phyloP scores from a whole-genome alignment of 2,797 vertebrate genomes.

The Esox lucius region DNA sequence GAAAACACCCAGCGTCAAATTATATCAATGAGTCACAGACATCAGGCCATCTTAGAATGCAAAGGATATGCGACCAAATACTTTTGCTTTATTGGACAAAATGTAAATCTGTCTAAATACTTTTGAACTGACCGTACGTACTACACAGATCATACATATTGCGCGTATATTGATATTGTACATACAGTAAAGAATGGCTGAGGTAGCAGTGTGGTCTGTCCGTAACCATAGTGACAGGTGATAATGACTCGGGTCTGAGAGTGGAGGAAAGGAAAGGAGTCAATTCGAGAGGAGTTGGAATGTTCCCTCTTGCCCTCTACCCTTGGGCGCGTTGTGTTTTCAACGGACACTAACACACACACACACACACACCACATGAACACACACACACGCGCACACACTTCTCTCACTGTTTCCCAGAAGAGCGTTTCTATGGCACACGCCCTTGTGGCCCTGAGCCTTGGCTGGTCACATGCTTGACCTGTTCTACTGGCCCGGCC shows the following conservation, averaged over 20 bases:
- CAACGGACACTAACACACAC: constrained; percentile 51
- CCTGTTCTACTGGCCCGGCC: constrained; percentile 73
- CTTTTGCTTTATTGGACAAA: no score
- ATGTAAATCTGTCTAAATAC: no score
- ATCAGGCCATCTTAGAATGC: no score
- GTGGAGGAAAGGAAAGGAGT: background rate
- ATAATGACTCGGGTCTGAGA: background rate
- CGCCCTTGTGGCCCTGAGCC: constrained; percentile 54
- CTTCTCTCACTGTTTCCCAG: constrained; percentile 49
- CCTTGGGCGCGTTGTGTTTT: constrained; percentile 52
- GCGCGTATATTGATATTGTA: no score
- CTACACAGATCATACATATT: no score
- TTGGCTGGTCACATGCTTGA: constrained; percentile 69
- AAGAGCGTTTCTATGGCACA: constrained; percentile 34
- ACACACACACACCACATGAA: constrained; percentile 54
- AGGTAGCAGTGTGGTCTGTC: background rate
- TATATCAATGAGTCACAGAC: no score
- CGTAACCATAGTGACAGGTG: constrained; percentile 24
- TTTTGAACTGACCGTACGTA: no score
- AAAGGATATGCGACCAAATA: no score
- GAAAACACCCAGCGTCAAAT: no score
- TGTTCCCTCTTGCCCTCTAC: constrained; percentile 49
- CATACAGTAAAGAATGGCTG: no score
- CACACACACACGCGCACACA: constrained; percentile 54
- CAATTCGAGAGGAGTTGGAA: constrained; percentile 22